Conservation (phyloP, 2,888 invertebrate genomes). For the Lordiphosa andalusiaca region DNA sequence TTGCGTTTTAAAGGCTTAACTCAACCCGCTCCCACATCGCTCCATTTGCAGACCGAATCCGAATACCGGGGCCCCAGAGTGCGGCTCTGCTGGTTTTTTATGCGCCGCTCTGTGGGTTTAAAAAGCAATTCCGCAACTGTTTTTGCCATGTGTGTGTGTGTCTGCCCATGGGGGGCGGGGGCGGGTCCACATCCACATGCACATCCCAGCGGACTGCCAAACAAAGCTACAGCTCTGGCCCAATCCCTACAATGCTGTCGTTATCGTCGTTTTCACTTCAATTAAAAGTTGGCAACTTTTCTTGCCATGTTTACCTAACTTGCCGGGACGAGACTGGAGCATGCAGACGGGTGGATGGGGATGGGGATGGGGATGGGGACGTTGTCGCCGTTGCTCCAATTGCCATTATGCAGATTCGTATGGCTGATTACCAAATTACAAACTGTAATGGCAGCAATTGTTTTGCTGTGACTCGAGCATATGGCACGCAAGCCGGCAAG, state of each 20-base stretch:
- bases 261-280: constrained; percentile 78
- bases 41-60: constrained; percentile 35
- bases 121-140: constrained; percentile 74
- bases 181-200: constrained; percentile 42
- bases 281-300: constrained; percentile 78
- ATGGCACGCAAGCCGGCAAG: constrained; percentile 47
- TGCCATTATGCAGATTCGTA: constrained; percentile 76
- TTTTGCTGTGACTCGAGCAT: constrained; percentile 56
- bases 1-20: constrained; percentile 71
- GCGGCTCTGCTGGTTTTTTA: constrained; percentile 60
- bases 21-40: constrained; percentile 19
- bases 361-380: neutral
- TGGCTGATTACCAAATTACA: constrained; percentile 73
- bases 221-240: constrained; percentile 42
- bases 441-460: constrained; percentile 74
- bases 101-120: constrained; percentile 68
- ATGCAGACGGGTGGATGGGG: neutral
- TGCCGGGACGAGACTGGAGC: constrained; percentile 20
- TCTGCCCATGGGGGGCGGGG: neutral
- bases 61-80: constrained; percentile 57
- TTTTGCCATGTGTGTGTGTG: constrained; percentile 55
- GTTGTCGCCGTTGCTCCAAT: constrained; percentile 43
- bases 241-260: constrained; percentile 73
- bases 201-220: constrained; percentile 60
- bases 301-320: constrained; percentile 71